phyloP scores from a whole-genome alignment of 2,113 vertebrate species.

The Agelaius tricolor region DNA sequence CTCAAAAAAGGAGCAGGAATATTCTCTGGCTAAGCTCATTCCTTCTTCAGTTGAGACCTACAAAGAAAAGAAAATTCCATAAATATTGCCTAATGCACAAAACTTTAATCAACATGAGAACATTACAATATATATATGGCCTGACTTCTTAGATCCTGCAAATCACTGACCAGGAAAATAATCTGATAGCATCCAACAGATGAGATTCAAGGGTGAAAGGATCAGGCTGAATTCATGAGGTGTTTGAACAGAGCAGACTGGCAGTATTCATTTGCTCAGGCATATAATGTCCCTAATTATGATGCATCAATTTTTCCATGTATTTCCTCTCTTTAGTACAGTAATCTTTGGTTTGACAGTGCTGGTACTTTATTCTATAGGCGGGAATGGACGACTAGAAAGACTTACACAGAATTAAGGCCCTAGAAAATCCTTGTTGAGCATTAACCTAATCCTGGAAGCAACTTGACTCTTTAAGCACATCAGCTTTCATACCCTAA shows the following conservation, averaged over 20 bases:
- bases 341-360: neutral
- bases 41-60: conserved; percentile 86
- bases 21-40: conserved; percentile 78
- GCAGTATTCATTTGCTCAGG: neutral
- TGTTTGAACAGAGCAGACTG: neutral
- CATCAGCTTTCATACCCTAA: neutral
- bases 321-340: neutral
- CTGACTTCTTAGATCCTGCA: neutral
- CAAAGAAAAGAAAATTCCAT: neutral
- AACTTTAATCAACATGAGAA: neutral
- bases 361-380: neutral
- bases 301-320: neutral
- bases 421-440: neutral
- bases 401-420: neutral
- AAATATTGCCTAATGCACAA: neutral
- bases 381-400: neutral
- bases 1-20: conserved; percentile 83
- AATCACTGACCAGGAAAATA: neutral
- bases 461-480: neutral
- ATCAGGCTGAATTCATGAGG: neutral
- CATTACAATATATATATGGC: neutral
- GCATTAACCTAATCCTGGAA: neutral
- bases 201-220: neutral
- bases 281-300: neutral
- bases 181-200: neutral